Conservation (phyloP, 2,888 invertebrate genomes). For the Galerucella pusilla region DNA sequence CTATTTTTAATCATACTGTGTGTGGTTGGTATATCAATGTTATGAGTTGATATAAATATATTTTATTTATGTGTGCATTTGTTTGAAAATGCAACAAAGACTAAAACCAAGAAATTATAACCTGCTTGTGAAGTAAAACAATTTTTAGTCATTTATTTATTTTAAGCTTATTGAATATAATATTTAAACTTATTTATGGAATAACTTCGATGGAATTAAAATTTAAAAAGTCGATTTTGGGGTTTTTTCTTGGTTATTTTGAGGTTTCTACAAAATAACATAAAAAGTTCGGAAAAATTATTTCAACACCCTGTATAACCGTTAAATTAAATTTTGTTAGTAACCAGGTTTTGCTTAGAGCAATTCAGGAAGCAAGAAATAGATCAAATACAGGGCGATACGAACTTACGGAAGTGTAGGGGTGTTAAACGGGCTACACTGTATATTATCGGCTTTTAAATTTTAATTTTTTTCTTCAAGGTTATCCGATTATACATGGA, state of each 20-base stretch:
- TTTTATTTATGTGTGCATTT: slow-evolving; percentile 62
- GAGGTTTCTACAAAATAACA: too few relatives aligned
- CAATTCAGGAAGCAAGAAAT: too few relatives aligned
- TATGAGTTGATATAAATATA: slow-evolving; percentile 64
- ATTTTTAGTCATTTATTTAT: slow-evolving; percentile 44
- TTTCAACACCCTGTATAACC: too few relatives aligned
- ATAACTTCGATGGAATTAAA: neutral
- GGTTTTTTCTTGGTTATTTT: neutral
- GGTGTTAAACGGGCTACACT: neutral
- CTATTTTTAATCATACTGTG: slow-evolving; percentile 66
- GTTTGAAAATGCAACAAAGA: slow-evolving; percentile 65
- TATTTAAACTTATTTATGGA: slow-evolving; percentile 15
- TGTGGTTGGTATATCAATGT: slow-evolving; percentile 67
- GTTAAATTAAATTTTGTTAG: too few relatives aligned
- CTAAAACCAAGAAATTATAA: slow-evolving; percentile 24
- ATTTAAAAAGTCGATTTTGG: neutral
- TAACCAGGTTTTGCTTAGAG: too few relatives aligned
- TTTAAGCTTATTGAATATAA: slow-evolving; percentile 34
- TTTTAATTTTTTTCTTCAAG: neutral
- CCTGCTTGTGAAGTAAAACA: slow-evolving; percentile 32
- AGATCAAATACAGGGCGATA: too few relatives aligned
- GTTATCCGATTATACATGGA: slow-evolving; percentile 6
- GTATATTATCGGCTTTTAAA: neutral
- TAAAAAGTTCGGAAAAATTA: too few relatives aligned
- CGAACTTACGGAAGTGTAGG: neutral